Conservation (phyloP, 2,797 vertebrate species). For the Coendou prehensilis region DNA sequence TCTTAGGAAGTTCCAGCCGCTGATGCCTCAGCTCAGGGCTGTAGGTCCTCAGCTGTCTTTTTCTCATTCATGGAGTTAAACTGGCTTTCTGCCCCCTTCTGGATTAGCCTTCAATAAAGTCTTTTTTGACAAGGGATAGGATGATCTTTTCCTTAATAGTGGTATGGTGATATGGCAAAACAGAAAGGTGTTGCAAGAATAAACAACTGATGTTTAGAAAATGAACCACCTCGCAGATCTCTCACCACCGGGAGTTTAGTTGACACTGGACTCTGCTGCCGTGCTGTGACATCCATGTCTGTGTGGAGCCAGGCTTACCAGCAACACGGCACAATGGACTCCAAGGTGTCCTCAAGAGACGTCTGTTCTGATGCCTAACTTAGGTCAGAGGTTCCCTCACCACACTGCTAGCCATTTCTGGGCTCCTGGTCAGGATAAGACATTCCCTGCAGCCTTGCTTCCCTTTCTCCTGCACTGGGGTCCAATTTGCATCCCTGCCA, state of each 20-base stretch:
- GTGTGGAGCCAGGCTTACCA: background rate
- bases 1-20: background rate
- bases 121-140: background rate
- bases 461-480: background rate
- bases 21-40: background rate
- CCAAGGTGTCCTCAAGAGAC: background rate
- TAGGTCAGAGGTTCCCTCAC: background rate
- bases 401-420: background rate
- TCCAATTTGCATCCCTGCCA: background rate
- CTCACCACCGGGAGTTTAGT: background rate
- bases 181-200: background rate
- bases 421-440: background rate
- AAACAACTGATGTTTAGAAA: background rate
- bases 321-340: background rate
- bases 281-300: background rate
- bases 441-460: background rate
- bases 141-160: background rate
- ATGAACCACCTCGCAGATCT: too few species aligned
- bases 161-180: background rate
- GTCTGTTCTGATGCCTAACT: background rate
- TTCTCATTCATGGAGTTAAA: background rate
- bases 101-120: background rate
- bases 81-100: background rate
- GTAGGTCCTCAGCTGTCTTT: background rate
- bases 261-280: background rate